Evolutionary conservation across 1,140 invertebrate genomes (phyloP), one percentile per base, ranked within the genome.

Genomic region (Drosophila serrata): DNA sequence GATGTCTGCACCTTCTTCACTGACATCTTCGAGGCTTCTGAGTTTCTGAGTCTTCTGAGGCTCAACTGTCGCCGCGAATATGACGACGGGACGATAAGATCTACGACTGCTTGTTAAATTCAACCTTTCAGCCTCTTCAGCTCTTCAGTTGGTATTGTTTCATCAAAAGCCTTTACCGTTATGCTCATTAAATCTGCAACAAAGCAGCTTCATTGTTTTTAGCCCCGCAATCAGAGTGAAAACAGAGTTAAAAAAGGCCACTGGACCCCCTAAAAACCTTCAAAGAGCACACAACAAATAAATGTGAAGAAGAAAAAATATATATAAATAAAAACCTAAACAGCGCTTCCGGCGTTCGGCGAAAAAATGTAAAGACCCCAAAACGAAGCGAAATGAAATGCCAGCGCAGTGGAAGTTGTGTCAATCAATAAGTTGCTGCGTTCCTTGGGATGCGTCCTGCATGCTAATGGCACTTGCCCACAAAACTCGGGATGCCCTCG

Each of bases 151-250:
- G 27, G 85, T 90, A 85, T 90, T 90, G 81, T 90, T 90, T 90
- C 86, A 90, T 90, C 85, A 90, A 90, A 90, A 88, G 64, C 77
- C 55, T 88, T 85, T 75, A 91, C 88, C 88, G 87, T 91, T 91
- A 91, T 91, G 82, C 84, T 91, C 88, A 88, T 91, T 91, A 91
- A 91, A 85, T 79, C 69, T 84, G 81, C 86, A 85, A 74, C 75
- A 76, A 58, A 78, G 56, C 65, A 67, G 72, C 74, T 45, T 69
- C 79, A 81, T 81, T 79, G 75, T 85, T 85, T 57, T 63, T 73
- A 51, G 37, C 37, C 37, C 49, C 59, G 78, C 78, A 85, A 85
- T 82, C 81, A 82, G 73, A 79, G 58, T 60, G 24, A 59, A 79
- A 79, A 80, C 59, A 60, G 27, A 53, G 61, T 51, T 40, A 5